phyloP scores from a whole-genome alignment of 2,113 vertebrate species.

The Limanda limanda region DNA sequence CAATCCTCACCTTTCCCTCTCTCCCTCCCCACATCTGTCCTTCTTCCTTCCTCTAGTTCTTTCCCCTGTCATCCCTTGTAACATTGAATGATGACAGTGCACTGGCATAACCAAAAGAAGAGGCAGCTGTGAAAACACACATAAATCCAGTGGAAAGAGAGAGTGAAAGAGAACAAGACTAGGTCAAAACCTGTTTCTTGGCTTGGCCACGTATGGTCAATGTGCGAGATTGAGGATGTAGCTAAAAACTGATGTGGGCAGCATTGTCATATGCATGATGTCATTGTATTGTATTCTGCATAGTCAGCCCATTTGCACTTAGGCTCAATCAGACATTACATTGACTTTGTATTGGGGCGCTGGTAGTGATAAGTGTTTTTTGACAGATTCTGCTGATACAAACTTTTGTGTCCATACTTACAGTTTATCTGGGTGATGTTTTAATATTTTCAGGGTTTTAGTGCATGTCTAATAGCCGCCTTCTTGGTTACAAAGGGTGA shows the following conservation, averaged over 20 bases:
- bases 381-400: no score
- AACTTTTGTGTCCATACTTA: no score
- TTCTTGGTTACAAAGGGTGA: neutral
- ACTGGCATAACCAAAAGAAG: neutral
- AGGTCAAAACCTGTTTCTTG: neutral
- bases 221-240: neutral
- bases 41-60: constrained; percentile 29
- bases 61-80: constrained; percentile 14
- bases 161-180: neutral
- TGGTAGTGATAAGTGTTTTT: neutral
- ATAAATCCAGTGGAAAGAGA: neutral
- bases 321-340: neutral
- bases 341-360: neutral
- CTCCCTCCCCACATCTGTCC: neutral
- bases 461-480: no score
- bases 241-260: neutral
- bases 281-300: neutral
- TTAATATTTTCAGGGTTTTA: no score
- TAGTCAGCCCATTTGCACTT: neutral
- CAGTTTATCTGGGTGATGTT: no score
- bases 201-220: neutral
- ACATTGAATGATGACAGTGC: constrained; percentile 13
- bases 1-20: neutral
- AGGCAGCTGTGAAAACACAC: constrained; percentile 49
- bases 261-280: neutral